These are phyloP conservation scores for Cynocephalus volans DNA, from an alignment of 2,113 vertebrate genomes.

Conservation along the genomic window DNA sequence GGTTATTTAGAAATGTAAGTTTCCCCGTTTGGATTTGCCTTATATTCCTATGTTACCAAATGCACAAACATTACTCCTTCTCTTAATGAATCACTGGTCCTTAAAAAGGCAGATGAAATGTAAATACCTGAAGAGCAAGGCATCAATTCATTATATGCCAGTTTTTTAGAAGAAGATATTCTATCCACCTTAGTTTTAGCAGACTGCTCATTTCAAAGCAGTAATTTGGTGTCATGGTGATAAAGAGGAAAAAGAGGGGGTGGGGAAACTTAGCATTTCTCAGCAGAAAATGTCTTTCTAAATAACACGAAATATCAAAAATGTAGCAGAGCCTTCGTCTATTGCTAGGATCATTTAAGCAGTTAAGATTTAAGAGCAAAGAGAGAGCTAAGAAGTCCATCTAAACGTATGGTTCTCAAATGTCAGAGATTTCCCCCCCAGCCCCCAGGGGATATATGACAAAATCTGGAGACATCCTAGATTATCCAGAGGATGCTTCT, in stretches of 20 bases:
- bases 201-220: neutral
- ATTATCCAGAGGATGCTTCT: neutral
- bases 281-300: constrained; percentile 66
- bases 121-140: neutral
- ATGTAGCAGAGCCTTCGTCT: constrained; percentile 14
- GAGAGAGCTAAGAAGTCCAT: neutral
- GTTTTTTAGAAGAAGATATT: neutral
- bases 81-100: neutral
- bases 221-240: constrained; percentile 34
- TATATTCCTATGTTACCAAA: neutral
- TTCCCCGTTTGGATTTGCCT: neutral
- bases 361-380: constrained; percentile 68
- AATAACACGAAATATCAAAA: constrained; percentile 69
- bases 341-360: neutral
- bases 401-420: neutral
- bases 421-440: neutral
- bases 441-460: neutral
- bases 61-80: neutral
- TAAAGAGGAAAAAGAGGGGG: neutral
- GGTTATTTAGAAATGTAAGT: neutral
- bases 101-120: constrained; percentile 2
- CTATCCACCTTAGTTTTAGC: neutral
- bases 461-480: neutral
- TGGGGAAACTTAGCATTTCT: neutral
- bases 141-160: neutral